Evolutionary conservation across 1,140 invertebrate species (phyloP).

Genomic region (Drosophila sproati): DNA sequence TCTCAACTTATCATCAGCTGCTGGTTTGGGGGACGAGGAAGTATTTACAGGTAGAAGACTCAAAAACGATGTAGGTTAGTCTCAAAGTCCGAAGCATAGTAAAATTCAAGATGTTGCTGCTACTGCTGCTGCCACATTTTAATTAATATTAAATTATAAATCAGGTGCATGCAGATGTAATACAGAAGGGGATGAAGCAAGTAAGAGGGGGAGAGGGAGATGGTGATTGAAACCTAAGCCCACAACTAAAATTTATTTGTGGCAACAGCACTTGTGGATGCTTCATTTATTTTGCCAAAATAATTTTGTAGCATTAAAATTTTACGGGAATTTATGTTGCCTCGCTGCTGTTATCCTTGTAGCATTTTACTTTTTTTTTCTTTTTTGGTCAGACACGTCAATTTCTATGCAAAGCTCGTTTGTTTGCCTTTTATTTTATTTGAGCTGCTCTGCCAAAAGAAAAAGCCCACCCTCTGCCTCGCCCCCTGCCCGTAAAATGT

Average conservation of each 20-base stretch:
- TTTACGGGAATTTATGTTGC: conserved; percentile 57
- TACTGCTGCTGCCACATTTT: conserved; percentile 38
- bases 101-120: conserved; percentile 13
- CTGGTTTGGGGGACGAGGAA: conserved; percentile 5
- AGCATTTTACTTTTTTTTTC: neutral
- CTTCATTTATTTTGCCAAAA: conserved; percentile 45
- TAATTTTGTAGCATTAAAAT: conserved; percentile 75
- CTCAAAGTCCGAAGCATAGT: conserved; percentile 1
- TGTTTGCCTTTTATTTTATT: conserved; percentile 38
- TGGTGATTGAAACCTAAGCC: neutral
- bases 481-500: conserved; percentile 18
- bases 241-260: conserved; percentile 29
- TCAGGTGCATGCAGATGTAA: conserved; percentile 39
- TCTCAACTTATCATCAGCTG: conserved; percentile 5
- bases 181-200: conserved; percentile 3
- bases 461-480: neutral
- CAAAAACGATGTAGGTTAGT: conserved; percentile 15
- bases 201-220: neutral
- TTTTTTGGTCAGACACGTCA: conserved; percentile 40
- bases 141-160: conserved; percentile 73
- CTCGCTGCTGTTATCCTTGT: conserved; percentile 15
- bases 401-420: conserved; percentile 54
- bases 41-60: neutral
- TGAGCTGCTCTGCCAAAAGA: conserved; percentile 9
- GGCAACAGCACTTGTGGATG: conserved; percentile 30